Percentiles rank a stretch among this genome's conserved stretches.
Conservation (phyloP, 2,113 vertebrate genomes). For the Triplophysa siluroides region DNA sequence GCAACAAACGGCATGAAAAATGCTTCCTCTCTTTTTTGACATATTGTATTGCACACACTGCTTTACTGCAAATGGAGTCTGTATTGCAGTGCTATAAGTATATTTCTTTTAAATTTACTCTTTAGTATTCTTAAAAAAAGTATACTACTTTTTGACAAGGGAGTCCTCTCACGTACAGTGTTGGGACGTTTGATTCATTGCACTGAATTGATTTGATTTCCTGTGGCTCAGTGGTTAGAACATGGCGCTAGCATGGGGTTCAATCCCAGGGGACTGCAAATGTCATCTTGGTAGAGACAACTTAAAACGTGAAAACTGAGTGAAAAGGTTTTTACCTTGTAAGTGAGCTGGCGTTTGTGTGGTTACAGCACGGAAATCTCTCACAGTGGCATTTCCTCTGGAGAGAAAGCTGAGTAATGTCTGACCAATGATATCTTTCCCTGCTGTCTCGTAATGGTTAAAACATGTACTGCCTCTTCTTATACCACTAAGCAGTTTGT, state of each 20-base stretch:
- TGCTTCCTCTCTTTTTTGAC: too few relatives aligned
- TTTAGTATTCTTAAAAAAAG: too few relatives aligned
- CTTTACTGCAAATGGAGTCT: too few relatives aligned
- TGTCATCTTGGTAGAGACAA: not conserved
- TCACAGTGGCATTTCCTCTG: constrained; percentile 63
- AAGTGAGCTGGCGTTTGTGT: constrained; percentile 1
- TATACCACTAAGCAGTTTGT: not conserved
- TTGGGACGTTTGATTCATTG: too few relatives aligned
- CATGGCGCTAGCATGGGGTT: too few relatives aligned
- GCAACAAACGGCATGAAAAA: not conserved
- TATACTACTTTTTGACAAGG: too few relatives aligned
- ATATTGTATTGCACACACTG: too few relatives aligned
- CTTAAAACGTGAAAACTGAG: not conserved
- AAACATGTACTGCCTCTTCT: not conserved
- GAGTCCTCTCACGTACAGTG: too few relatives aligned
- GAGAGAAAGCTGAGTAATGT: constrained; percentile 41
- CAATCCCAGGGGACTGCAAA: not conserved
- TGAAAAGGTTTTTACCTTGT: constrained; percentile 8
- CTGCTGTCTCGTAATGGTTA: constrained; percentile 6
- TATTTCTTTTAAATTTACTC: too few relatives aligned
- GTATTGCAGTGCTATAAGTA: too few relatives aligned
- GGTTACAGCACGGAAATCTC: constrained; percentile 57
- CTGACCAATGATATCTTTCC: constrained; percentile 12
- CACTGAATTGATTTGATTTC: too few relatives aligned
- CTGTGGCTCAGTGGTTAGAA: too few relatives aligned